Evolutionary conservation across 2,888 invertebrate species (phyloP), one percentile per base, ranked within the genome.

Genomic region (Cyclophora punctaria): DNA sequence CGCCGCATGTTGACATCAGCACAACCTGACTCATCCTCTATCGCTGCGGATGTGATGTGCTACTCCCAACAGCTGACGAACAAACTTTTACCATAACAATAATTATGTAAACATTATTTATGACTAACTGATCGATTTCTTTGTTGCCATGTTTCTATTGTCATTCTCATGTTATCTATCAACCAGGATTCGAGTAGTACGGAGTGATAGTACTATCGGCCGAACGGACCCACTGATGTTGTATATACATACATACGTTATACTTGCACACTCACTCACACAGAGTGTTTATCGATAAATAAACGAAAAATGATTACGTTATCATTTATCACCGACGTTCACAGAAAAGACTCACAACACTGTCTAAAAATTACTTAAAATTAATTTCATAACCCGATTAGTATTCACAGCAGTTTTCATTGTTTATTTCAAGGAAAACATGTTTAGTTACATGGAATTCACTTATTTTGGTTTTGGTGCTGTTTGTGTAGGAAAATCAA

Each of bases 81-180:
- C 71, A 61, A 71, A 68, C 78, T 75, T 78, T 77, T 73, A 64
- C 80, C 76, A 78, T 83, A 81, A 74, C 75, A 71, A 75, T 71
- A 71, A 70, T 68, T 71, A 71, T 68, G 71, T 75, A 77, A 79
- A 73, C 71, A 69, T 63, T 59, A 66, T 65, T 62, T 64, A 73
- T 86, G 86, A 85, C 75, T 86, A 85, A 86, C 80, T 79, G 66
- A 66, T 71, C 73, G 77, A 82, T 85, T 75, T 75, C 79, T 85
- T 85, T 85, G 86, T 86, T 72, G 68, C 64, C 69, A 73, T 62
- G 64, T 63, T 59, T 59, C 58, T 58, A 58, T 58, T 73, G 66
- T 67, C 59, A 48, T 46, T 47, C 55, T 49, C 53, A 54, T 46
- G 37, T 37, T 37, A 37, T 37, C 55, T 66, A 67, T 69, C 64